These are phyloP conservation scores for Pocillopora damicornis DNA, from an alignment of 64 coral and sea anemone species.

Conservation along the genomic window DNA sequence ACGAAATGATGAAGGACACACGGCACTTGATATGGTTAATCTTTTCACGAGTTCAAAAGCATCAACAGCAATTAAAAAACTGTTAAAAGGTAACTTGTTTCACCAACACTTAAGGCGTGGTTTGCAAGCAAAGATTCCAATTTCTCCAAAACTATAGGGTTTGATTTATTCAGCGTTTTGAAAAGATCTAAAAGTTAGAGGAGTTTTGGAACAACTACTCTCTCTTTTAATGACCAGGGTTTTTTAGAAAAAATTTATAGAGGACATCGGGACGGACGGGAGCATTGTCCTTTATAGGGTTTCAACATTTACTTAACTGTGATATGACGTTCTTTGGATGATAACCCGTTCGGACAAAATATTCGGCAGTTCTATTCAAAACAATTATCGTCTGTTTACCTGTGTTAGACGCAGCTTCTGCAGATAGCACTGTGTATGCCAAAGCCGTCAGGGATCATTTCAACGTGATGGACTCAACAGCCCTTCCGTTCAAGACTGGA, in stretches of 20 bases:
- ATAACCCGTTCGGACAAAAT: too few species aligned
- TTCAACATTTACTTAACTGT: too few species aligned
- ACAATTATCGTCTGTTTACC: not conserved
- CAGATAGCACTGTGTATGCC: constrained; percentile 62
- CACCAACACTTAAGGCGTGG: not conserved
- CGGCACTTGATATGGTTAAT: constrained; percentile 82
- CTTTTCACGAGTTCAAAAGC: constrained; percentile 86
- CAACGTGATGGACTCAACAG: constrained; percentile 80
- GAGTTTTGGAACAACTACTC: too few species aligned
- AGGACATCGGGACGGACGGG: too few species aligned
- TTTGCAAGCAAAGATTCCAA: too few species aligned
- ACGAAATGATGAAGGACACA: constrained; percentile 81
- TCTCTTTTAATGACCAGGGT: too few species aligned
- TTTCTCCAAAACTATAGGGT: too few species aligned
- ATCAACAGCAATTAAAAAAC: constrained; percentile 86
- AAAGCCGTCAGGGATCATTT: constrained; percentile 77
- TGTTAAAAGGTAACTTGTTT: constrained; percentile 73
- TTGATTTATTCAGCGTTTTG: too few species aligned
- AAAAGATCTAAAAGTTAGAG: too few species aligned
- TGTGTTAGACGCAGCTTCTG: constrained; percentile 36
- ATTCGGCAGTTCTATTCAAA: not conserved
- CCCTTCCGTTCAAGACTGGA: constrained; percentile 73
- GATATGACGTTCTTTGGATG: not conserved
- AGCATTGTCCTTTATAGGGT: too few species aligned
- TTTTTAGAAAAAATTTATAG: too few species aligned